Percentiles rank a stretch among this genome's conserved stretches.
These are phyloP conservation scores for Cydia pomonella DNA, from an alignment of 1,140 invertebrate genomes.

Conservation along the genomic window DNA sequence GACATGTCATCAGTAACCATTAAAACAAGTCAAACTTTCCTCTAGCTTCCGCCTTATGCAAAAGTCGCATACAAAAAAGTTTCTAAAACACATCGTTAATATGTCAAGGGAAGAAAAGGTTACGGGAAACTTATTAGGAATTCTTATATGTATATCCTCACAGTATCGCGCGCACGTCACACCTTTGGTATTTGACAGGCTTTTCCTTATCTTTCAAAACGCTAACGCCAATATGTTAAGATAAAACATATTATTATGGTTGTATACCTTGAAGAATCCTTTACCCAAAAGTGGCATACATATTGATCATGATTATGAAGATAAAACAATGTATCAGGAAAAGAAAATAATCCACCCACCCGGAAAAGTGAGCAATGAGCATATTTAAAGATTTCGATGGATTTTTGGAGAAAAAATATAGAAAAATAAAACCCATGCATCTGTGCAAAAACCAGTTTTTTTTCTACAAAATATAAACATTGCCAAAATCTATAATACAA, in stretches of 20 bases:
- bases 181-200: conserved; percentile 16
- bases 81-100: conserved; percentile 5
- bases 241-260: background rate
- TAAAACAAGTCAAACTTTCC: background rate
- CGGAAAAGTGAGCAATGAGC: too few relatives aligned
- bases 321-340: too few relatives aligned
- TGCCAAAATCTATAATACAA: too few relatives aligned
- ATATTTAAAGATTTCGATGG: too few relatives aligned
- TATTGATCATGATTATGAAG: too few relatives aligned
- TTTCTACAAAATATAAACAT: too few relatives aligned
- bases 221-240: background rate
- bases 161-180: background rate
- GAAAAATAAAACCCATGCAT: too few relatives aligned
- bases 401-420: too few relatives aligned
- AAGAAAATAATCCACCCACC: too few relatives aligned
- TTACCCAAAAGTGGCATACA: background rate
- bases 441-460: too few relatives aligned
- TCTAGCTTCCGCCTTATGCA: background rate
- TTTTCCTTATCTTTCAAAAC: conserved; percentile 7
- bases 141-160: conserved; percentile 13
- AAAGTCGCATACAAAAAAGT: background rate
- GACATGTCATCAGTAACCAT: background rate
- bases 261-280: background rate
- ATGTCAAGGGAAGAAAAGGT: conserved; percentile 29
- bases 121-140: conserved; percentile 26